phyloP scores from a whole-genome alignment of 1,140 invertebrate species.

The Brachionus asplanchnoidis region DNA sequence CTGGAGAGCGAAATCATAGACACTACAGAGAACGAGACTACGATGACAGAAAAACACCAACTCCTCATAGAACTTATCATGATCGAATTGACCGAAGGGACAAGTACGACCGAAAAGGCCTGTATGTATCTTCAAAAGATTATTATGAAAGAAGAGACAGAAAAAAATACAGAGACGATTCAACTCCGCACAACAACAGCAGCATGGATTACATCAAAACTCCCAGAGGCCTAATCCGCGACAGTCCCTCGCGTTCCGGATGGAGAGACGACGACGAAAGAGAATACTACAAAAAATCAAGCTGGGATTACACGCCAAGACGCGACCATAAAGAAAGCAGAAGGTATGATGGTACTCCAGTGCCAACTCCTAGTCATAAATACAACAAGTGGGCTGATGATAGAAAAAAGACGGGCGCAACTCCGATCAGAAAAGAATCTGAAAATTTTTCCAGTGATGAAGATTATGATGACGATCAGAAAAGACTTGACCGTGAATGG shows the following conservation, averaged over 20 bases:
- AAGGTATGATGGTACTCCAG: constrained; percentile 11
- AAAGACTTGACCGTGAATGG: constrained; percentile 84
- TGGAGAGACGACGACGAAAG: constrained; percentile 10
- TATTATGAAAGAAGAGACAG: background rate
- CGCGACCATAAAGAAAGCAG: background rate
- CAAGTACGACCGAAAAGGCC: constrained; percentile 7
- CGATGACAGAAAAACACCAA: constrained; percentile 21
- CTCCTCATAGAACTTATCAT: constrained; percentile 18
- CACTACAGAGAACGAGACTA: constrained; percentile 5
- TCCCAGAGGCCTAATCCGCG: background rate
- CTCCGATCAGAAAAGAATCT: background rate
- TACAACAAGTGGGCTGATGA: constrained; percentile 40
- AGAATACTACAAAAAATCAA: background rate
- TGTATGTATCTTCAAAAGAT: constrained; percentile 15
- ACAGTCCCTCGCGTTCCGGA: background rate
- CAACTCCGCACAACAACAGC: background rate
- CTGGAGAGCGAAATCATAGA: background rate
- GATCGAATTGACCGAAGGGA: background rate
- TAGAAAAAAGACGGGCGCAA: constrained; percentile 7
- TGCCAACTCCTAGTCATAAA: constrained; percentile 24
- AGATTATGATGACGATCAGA: constrained; percentile 56
- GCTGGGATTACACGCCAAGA: constrained; percentile 13
- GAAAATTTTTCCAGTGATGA: constrained; percentile 14
- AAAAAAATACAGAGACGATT: background rate
- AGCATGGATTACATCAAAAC: constrained; percentile 11